These are phyloP conservation scores for Macrostomum lignano DNA, from an alignment of 1,140 invertebrate species.

Conservation along the genomic window DNA sequence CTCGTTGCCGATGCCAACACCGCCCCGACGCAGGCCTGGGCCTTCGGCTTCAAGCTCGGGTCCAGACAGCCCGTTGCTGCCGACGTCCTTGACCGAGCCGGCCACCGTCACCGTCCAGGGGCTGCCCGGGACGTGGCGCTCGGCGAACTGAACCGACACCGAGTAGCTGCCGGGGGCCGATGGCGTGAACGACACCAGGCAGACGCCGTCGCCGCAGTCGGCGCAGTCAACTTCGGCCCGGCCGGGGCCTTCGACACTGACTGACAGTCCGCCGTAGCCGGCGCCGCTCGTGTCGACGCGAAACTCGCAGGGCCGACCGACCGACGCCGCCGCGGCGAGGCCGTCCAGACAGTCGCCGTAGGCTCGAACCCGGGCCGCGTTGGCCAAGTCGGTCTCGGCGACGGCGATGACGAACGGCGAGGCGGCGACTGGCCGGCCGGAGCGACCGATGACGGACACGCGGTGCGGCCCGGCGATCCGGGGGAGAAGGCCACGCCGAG, in stretches of 20 bases:
- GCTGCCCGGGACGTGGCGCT: constrained; percentile 77
- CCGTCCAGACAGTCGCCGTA: constrained; percentile 54
- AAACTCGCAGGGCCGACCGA: constrained; percentile 41
- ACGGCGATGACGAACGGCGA: constrained; percentile 89
- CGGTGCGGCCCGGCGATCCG: constrained; percentile 69
- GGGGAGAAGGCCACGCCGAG: constrained; percentile 67
- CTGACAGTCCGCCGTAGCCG: constrained; percentile 57
- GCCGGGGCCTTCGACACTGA: constrained; percentile 70
- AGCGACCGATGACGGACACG: constrained; percentile 62
- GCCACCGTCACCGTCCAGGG: constrained; percentile 53
- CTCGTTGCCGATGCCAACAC: not conserved
- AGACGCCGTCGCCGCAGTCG: constrained; percentile 71
- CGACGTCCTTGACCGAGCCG: too few species aligned
- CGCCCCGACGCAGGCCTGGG: not conserved
- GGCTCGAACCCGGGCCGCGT: constrained; percentile 76
- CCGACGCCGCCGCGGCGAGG: constrained; percentile 60
- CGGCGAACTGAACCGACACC: constrained; percentile 81
- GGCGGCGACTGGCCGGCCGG: constrained; percentile 73
- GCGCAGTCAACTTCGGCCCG: constrained; percentile 88
- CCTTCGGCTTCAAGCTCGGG: constrained; percentile 7
- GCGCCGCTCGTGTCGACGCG: constrained; percentile 51
- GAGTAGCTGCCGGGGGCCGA: constrained; percentile 90
- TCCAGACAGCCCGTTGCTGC: too few species aligned
- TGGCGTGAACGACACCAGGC: constrained; percentile 75
- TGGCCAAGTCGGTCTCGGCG: constrained; percentile 54